These are phyloP conservation scores for Arctocebus calabarensis DNA, from an alignment of 2,797 vertebrate species.

Conservation along the genomic window DNA sequence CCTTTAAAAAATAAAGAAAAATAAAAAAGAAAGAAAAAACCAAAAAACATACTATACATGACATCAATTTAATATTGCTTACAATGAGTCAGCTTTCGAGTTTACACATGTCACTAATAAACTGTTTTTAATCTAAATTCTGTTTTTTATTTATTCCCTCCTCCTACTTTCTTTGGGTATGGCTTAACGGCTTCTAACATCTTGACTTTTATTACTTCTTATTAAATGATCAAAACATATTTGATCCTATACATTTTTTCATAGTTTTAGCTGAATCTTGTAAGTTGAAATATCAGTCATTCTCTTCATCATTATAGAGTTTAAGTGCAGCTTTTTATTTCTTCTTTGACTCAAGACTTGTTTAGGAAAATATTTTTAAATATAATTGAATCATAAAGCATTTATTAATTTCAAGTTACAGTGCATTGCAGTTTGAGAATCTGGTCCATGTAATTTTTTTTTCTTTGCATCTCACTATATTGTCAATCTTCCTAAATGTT, in stretches of 20 bases:
- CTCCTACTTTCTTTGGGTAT: not conserved
- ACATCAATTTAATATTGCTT: fast-evolving
- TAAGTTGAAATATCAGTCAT: no score
- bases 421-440: not conserved
- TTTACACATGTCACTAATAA: fast-evolving
- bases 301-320: not conserved
- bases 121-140: not conserved
- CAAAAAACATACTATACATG: fast-evolving
- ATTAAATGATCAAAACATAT: no score
- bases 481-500: not conserved
- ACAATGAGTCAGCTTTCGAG: not conserved
- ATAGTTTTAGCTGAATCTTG: not conserved
- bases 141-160: not conserved
- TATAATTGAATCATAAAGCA: not conserved
- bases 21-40: not conserved
- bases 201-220: not conserved
- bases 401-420: not conserved
- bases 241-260: no score
- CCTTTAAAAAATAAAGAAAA: not conserved
- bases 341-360: not conserved
- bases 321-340: not conserved
- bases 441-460: not conserved
- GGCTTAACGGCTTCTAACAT: not conserved
- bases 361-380: not conserved
- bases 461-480: not conserved